Conservation (phyloP, 2,113 vertebrate species). For the Laterallus jamaicensis region DNA sequence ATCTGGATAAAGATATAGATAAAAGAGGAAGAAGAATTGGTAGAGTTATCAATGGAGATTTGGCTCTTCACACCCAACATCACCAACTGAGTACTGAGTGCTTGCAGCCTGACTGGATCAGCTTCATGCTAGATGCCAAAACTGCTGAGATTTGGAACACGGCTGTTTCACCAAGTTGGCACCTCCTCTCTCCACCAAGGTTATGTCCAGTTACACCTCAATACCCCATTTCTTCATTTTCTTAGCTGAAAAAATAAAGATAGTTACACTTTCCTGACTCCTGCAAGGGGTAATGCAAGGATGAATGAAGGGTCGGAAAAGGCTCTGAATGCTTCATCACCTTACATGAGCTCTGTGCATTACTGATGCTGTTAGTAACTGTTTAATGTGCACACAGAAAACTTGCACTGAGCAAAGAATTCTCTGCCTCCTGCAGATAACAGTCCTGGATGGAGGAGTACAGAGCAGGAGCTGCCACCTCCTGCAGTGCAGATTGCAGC, state of each 20-base stretch:
- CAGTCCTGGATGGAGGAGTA: background rate
- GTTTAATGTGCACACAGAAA: background rate
- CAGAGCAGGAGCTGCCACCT: background rate
- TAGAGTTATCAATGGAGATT: background rate
- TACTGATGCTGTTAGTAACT: fast-evolving
- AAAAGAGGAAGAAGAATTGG: background rate
- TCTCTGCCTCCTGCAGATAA: background rate
- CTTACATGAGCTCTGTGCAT: background rate
- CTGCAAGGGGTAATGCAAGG: background rate
- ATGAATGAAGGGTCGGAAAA: background rate
- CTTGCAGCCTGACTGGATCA: background rate
- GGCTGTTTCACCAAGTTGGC: background rate
- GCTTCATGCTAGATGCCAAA: background rate
- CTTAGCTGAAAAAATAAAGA: background rate
- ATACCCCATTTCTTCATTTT: background rate
- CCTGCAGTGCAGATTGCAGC: background rate
- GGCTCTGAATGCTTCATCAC: background rate
- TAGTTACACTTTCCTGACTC: background rate
- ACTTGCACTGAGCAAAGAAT: background rate
- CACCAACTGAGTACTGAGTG: background rate
- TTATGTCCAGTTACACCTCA: background rate
- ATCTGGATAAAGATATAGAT: background rate
- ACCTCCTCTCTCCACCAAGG: background rate
- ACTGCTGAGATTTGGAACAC: background rate
- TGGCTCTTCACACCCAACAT: background rate